Evolutionary conservation across 2,888 invertebrate species (phyloP).

Genomic region (Andrena bicolor): DNA sequence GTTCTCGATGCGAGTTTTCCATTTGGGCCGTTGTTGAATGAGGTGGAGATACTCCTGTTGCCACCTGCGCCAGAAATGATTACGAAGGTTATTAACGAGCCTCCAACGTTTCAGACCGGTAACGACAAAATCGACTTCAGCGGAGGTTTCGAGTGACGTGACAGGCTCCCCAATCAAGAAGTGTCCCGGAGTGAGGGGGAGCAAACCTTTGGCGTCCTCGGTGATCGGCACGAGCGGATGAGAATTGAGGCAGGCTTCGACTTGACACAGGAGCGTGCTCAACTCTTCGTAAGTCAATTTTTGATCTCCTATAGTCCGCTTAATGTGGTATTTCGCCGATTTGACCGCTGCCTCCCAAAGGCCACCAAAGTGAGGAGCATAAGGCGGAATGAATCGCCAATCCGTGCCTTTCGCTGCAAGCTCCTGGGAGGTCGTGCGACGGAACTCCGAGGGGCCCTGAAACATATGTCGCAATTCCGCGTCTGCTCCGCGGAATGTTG

Average conservation of each 20-base stretch:
- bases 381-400: not conserved
- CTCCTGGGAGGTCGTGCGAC: too few relatives aligned
- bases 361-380: not conserved
- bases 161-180: not conserved
- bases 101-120: not conserved
- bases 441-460: too few relatives aligned
- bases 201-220: not conserved
- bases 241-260: not conserved
- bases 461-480: not conserved
- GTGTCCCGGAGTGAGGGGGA: not conserved
- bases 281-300: not conserved
- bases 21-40: not conserved
- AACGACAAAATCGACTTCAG: too few relatives aligned
- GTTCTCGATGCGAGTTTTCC: not conserved
- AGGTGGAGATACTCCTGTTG: not conserved
- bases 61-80: conserved; percentile 6
- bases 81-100: not conserved
- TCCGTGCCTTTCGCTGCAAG: not conserved
- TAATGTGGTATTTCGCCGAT: not conserved
- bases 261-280: not conserved
- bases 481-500: not conserved
- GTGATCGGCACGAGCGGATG: not conserved
- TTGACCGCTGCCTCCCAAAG: not conserved
- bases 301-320: not conserved
- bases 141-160: not conserved